These are phyloP conservation scores for Helicoverpa armigera DNA, from an alignment of 1,140 invertebrate genomes.

Conservation along the genomic window DNA sequence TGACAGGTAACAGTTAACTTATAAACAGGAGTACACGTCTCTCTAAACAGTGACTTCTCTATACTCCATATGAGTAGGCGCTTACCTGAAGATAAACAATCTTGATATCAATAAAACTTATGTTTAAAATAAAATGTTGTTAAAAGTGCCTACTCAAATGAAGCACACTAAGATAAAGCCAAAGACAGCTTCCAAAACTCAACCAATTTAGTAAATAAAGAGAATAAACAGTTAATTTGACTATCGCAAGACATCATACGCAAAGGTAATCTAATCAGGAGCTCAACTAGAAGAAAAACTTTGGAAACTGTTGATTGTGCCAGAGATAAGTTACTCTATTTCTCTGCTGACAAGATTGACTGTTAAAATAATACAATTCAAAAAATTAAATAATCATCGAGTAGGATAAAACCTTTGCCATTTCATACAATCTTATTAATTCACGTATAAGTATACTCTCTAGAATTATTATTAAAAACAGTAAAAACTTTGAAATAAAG, in stretches of 20 bases:
- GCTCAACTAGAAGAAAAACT: background rate
- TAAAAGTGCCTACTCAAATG: too few relatives aligned
- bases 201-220: background rate
- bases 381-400: constrained; percentile 37
- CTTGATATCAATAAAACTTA: too few relatives aligned
- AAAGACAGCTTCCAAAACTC: constrained; percentile 24
- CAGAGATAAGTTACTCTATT: background rate
- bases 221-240: constrained; percentile 24
- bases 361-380: constrained; percentile 49
- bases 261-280: background rate
- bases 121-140: too few relatives aligned
- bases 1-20: constrained; percentile 23
- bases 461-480: constrained; percentile 42
- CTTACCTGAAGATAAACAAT: background rate
- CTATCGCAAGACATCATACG: background rate
- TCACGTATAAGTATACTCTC: constrained; percentile 10
- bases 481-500: constrained; percentile 43
- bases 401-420: constrained; percentile 13
- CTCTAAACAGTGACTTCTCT: constrained; percentile 28
- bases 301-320: constrained; percentile 1
- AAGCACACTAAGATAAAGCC: background rate
- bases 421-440: constrained; percentile 3
- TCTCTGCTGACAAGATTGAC: constrained; percentile 41
- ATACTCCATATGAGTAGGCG: background rate
- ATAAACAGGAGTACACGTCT: constrained; percentile 11